Evolutionary conservation across 2,888 invertebrate genomes (phyloP), one percentile per base, ranked within the genome.

Genomic region (Calameuta idolon): DNA sequence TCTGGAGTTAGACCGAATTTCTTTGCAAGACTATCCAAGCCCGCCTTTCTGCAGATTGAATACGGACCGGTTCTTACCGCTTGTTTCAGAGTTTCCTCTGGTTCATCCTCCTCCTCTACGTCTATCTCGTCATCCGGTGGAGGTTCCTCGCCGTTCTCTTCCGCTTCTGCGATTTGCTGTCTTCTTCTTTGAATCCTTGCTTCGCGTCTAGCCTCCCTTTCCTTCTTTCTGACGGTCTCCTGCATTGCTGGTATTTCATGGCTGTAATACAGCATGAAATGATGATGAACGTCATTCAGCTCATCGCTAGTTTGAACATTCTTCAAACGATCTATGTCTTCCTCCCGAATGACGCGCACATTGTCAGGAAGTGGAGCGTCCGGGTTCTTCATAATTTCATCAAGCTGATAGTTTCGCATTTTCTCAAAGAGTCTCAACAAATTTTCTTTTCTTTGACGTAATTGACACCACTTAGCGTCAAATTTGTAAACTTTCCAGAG

Each of bases 401-500:
- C 97, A 80, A 96, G 92, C 90, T 99, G 98, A 90, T 95, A 99
- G 69, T 96, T 95, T 34, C 97, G 95, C 98, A 99, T 98, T 87
- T 97, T 97, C 88, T 97, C 96, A 89, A 98, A 95, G 23, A 99
- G 92, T 37, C 94, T 93, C 12, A 96, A 91, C 0, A 99, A 92
- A 87, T 97, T 97, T 84, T 95, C 95, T 89, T 98, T 98, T 3
- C 98, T 94, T 23, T 94, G 94, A 83, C 96, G 95, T 79, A 99
- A 92, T 90, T 98, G 97, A 89, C 98, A 98, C 97, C 98, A 98
- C 93, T 97, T 97, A 76, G 97, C 98, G 91, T 99, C 99, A 91
- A 94, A 98, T 88, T 97, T 96, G 92, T 98, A 99, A n/a, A 99
- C 96, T 90, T 97, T 97, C 99, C 99, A 99, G 40, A 99, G 92